Base-by-base conservation (phyloP, 2,797 vertebrate species). In the Aplochiton taeniatus region DNA sequence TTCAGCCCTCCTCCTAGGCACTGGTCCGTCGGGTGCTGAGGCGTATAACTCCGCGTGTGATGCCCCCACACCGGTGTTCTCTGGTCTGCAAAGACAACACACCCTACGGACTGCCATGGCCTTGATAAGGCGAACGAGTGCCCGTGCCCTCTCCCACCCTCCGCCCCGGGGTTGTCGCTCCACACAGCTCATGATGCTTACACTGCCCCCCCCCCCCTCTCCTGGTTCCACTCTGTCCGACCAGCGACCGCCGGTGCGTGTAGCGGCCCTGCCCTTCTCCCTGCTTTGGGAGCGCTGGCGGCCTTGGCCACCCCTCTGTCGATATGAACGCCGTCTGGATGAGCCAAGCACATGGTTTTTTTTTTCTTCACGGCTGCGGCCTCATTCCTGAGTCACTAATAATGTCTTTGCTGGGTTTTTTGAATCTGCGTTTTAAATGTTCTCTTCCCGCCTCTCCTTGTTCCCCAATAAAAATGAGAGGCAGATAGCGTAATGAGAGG, bases 381-480 rank as follows among this genome's bases (percentile, higher is more conserved):
- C 55, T 16, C 55, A 57, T 13, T 31, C 14, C 62, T 54, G 43
- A 47, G 51, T 46, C 62, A 54, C 52, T 11, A 18, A 46, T 7
- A 46, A 41, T 11, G 18, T 62, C 14, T 43, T 50, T n/a, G 17
- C 61, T 63, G 49, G 17, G n/a, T n/a, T n/a, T n/a, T n/a, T 63
- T 58, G 45, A 44, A 44, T 17, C 41, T 18, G 4, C n/a, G 12
- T 44, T 46, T 63, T 11, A n/a, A n/a, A 11, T 43, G 49, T 42
- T 13, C 11, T 53, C 49, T 11, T 52, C 16, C 48, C 20, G 8
- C 56, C 16, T 16, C 43, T 58, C n/a, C 7, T 14, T 8, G n/a
- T 44, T 16, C 48, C 18, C 61, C 41, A 44, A 31, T 31, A 44
- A 63, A n/a, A 44, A 49, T 41, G 9, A 20, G 10, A 11, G 14